These are phyloP conservation scores for Platerodrilus igneus DNA, from an alignment of 2,888 invertebrate species.

Conservation along the genomic window DNA sequence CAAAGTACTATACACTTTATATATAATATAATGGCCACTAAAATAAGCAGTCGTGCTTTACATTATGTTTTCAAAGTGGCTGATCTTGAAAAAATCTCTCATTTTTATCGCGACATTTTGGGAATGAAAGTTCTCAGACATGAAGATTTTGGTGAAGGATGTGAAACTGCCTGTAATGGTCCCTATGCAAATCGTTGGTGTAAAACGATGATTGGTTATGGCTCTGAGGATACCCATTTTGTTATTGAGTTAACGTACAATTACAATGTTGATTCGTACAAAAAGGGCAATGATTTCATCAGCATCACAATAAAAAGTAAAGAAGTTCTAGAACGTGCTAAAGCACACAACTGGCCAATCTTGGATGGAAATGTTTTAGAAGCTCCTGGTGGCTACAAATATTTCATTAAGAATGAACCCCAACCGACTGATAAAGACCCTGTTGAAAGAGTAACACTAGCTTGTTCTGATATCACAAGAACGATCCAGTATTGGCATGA, in stretches of 20 bases:
- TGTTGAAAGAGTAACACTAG: conserved; percentile 72
- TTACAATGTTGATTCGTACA: conserved; percentile 85
- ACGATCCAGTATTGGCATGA: conserved; percentile 84
- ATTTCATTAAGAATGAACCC: conserved; percentile 70
- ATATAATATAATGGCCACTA: conserved; percentile 27
- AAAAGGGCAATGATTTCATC: conserved; percentile 86
- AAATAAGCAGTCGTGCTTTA: conserved; percentile 68
- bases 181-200: conserved; percentile 98
- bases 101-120: conserved; percentile 84
- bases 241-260: conserved; percentile 97
- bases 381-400: conserved; percentile 92
- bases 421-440: conserved; percentile 69
- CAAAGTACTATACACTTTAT: too few relatives aligned
- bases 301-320: conserved; percentile 80
- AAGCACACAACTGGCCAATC: conserved; percentile 67
- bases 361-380: conserved; percentile 60
- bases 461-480: conserved; percentile 68
- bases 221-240: conserved; percentile 90
- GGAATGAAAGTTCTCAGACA: conserved; percentile 97
- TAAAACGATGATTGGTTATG: conserved; percentile 99
- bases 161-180: conserved; percentile 97
- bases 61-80: conserved; percentile 97
- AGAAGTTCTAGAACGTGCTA: conserved; percentile 70
- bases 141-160: conserved; percentile 96
- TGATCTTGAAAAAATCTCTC: conserved; percentile 76